phyloP scores from a whole-genome alignment of 1,140 invertebrate genomes.

The Pseudachorutes palmiensis region DNA sequence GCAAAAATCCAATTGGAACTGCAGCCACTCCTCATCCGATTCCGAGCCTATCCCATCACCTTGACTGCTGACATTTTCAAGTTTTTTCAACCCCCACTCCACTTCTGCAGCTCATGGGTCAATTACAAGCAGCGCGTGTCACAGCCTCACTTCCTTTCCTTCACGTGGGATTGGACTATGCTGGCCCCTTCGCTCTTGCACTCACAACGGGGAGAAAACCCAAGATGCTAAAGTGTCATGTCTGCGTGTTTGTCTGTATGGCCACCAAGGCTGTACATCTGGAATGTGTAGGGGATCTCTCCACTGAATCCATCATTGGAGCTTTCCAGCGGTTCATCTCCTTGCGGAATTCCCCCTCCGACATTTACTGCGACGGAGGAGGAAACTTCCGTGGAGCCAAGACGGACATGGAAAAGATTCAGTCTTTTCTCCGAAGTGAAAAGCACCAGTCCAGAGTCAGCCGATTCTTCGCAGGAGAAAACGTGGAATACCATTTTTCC shows the following conservation, averaged over 20 bases:
- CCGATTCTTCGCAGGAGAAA: not conserved
- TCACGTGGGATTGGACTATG: constrained; percentile 39
- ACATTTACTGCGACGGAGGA: constrained; percentile 41
- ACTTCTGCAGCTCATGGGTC: constrained; percentile 39
- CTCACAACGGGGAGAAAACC: not conserved
- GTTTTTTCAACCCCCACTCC: constrained; percentile 38
- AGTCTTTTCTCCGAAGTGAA: not conserved
- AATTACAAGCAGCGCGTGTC: constrained; percentile 39
- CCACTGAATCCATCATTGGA: constrained; percentile 39
- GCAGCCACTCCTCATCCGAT: constrained; percentile 42
- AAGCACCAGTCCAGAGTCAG: not conserved
- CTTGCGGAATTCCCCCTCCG: constrained; percentile 20
- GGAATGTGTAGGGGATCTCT: constrained; percentile 40
- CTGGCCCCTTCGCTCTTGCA: constrained; percentile 32
- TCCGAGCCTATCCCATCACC: constrained; percentile 41
- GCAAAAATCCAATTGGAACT: constrained; percentile 42
- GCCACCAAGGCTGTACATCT: constrained; percentile 41
- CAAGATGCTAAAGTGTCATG: constrained; percentile 39
- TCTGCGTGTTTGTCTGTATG: constrained; percentile 41
- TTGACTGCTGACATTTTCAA: constrained; percentile 40
- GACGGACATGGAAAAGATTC: not conserved
- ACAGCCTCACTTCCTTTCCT: constrained; percentile 37
- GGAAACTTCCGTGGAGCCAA: constrained; percentile 30
- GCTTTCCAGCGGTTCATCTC: constrained; percentile 41
- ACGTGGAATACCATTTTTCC: not conserved